These are phyloP conservation scores for Pygocentrus nattereri DNA, from an alignment of 2,797 vertebrate species.

Conservation along the genomic window DNA sequence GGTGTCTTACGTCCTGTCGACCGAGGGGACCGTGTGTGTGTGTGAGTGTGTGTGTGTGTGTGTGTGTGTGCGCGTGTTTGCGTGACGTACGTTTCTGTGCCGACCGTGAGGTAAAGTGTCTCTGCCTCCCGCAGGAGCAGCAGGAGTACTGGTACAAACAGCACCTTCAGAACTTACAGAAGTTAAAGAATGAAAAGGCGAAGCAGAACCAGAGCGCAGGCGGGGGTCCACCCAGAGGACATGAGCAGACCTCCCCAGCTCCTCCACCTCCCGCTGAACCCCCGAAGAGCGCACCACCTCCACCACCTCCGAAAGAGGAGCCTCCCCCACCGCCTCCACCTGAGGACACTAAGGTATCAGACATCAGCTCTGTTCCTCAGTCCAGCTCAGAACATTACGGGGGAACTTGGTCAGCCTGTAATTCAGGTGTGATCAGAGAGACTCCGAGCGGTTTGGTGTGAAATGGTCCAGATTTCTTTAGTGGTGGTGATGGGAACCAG, in stretches of 20 bases:
- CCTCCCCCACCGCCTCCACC: conserved; percentile 84
- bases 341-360: conserved; percentile 83
- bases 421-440: no score
- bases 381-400: no score
- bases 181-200: conserved; percentile 81
- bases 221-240: conserved; percentile 55
- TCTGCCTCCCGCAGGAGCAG: conserved; percentile 83
- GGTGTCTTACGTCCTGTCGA: no score
- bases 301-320: conserved; percentile 87
- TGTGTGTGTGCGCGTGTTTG: no score
- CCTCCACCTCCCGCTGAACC: conserved; percentile 77
- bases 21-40: no score
- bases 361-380: not conserved
- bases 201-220: conserved; percentile 78
- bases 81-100: no score
- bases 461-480: no score
- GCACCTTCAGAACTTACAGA: conserved; percentile 91
- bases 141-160: conserved; percentile 97
- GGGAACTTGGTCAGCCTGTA: no score
- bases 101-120: not conserved
- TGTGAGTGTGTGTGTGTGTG: no score
- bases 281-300: conserved; percentile 79
- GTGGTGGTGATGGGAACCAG: no score
- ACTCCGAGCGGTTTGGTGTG: no score
- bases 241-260: conserved; percentile 44